Evolutionary conservation across 1,140 invertebrate species (phyloP).

Genomic region (Neoseiulus cucumeris): DNA sequence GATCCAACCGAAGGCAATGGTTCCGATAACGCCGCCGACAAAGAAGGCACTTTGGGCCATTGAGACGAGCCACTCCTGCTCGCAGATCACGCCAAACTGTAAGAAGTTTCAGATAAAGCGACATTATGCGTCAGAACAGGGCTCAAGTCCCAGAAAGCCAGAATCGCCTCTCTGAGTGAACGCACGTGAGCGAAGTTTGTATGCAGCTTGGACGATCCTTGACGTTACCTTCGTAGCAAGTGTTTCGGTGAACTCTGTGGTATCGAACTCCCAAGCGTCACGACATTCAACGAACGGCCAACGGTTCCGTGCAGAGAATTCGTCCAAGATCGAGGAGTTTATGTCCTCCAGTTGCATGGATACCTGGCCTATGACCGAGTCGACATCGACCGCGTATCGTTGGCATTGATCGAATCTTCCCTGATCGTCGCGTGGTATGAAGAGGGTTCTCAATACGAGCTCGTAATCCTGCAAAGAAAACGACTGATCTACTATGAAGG

Average conservation of each 20-base stretch:
- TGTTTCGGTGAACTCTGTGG: conserved; percentile 24
- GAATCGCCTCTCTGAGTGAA: no score
- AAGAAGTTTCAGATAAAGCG: conserved; percentile 18
- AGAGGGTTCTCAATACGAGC: neutral
- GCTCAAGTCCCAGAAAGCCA: no score
- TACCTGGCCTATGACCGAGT: neutral
- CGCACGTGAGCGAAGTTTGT: no score
- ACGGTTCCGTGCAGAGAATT: neutral
- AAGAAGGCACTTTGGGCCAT: conserved; percentile 44
- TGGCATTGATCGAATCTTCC: neutral
- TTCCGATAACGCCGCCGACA: conserved; percentile 45
- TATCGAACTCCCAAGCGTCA: conserved; percentile 27
- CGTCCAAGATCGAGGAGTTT: neutral
- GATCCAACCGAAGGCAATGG: conserved; percentile 44
- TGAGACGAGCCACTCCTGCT: conserved; percentile 40
- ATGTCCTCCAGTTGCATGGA: neutral
- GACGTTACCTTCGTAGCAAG: conserved; percentile 26
- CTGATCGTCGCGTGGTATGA: neutral
- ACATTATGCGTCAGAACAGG: no score
- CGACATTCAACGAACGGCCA: conserved; percentile 26
- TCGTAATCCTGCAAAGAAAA: neutral
- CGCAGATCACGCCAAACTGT: conserved; percentile 43
- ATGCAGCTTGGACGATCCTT: no score
- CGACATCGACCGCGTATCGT: neutral
- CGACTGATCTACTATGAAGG: no score